Percentiles rank a stretch among this genome's conserved stretches.
Evolutionary conservation across 2,797 vertebrate species (phyloP).

Genomic region (Rhyacichthys aspro): DNA sequence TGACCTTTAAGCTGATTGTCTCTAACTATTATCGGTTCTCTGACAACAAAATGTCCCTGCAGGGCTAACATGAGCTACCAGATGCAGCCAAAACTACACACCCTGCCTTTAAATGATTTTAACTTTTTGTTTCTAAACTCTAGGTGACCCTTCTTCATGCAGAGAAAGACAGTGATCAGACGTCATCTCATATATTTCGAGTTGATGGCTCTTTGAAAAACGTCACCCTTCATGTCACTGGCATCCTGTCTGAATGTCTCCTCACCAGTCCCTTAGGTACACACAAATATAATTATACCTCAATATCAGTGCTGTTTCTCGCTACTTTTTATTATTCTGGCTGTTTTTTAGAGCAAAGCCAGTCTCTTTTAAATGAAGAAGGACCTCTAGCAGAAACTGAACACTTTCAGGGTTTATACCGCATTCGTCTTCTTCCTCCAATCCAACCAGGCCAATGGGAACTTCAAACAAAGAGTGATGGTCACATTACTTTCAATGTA

Average conservation of each 20-base stretch:
- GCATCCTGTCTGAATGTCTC: constrained; percentile 72
- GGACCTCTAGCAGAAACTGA: constrained; percentile 70
- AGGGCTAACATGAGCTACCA: too few species aligned
- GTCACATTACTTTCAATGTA: constrained; percentile 76
- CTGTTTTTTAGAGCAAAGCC: constrained; percentile 58
- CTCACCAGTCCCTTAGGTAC: constrained; percentile 81
- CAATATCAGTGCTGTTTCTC: not conserved
- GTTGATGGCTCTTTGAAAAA: constrained; percentile 80
- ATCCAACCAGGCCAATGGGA: constrained; percentile 81
- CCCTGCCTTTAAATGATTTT: not conserved
- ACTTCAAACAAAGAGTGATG: constrained; percentile 67
- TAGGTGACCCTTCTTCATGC: constrained; percentile 87
- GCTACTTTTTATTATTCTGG: not conserved
- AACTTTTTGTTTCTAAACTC: not conserved
- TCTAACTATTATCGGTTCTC: too few species aligned
- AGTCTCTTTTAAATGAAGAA: constrained; percentile 64
- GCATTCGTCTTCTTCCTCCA: constrained; percentile 76
- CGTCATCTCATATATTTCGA: constrained; percentile 72
- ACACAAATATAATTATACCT: not conserved
- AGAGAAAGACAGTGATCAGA: constrained; percentile 54
- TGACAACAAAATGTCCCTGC: too few species aligned
- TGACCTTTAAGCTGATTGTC: too few species aligned
- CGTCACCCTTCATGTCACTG: constrained; percentile 80
- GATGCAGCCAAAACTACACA: too few species aligned
- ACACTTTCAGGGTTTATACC: constrained; percentile 78